Evolutionary conservation across 2,888 invertebrate species (phyloP), one percentile per base, ranked within the genome.

Genomic region (Ditylenchus weischeri): DNA sequence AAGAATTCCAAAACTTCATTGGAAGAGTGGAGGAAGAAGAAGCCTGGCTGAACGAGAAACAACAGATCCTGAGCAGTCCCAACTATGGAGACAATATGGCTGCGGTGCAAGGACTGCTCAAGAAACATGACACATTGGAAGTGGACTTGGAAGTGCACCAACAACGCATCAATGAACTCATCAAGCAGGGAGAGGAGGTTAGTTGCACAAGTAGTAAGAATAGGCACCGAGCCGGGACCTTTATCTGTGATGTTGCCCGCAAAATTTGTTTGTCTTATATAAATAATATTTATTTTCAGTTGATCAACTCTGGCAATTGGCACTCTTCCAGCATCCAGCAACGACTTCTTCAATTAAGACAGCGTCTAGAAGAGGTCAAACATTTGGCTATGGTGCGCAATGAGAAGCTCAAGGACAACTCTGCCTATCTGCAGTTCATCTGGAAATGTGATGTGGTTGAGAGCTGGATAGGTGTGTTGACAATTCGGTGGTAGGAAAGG

Each of bases 361-460:
- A 71, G 50, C 79, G 81, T 58, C 73, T 95, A 80, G 91, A 91
- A 80, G 90, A 91, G 83, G 87, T 98, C 80, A 90, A 90, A 10
- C 88, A 89, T 0, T 87, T 94, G 76, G 95, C 95, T 8, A 89
- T 89, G 0, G 88, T 90, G 21, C 90, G 98, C 78, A 93, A 94
- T 86, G 89, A 90, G 0, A 90, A 91, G 49, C 88, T 98, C 70
- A 89, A 92, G 77, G 98, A 99, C 86, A 98, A 96, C 87, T 93
- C 93, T 0, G 95, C 96, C 51, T 96, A 96, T 86, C 88, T 99
- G 82, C 96, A 98, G 85, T 95, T 99, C 86, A 92, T 99, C 90
- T 98, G 98, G 98, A 99, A 98, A 87, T 96, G 98, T 3, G 98
- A 99, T 86, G 98, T 98, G 61, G 98, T 99, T n/a, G 98, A 99